A percentile compares a stretch with the other conserved stretches of the same genome.
Conservation (phyloP, 2,888 invertebrate species). For the Drosophila anomalata region DNA sequence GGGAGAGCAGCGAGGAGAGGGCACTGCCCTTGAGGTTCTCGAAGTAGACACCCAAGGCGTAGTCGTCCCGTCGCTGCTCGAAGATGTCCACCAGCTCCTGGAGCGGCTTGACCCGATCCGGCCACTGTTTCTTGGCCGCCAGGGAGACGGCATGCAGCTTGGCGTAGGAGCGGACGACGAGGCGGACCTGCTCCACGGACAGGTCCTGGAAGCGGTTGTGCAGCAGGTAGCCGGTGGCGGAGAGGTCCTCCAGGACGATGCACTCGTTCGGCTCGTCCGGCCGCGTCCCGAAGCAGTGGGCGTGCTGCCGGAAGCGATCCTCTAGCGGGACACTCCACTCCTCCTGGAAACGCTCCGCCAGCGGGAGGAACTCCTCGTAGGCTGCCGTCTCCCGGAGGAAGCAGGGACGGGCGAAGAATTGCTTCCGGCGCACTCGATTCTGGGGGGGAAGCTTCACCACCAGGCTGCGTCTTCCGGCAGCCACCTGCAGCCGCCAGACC, state of each 20-base stretch:
- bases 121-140: constrained; percentile 78
- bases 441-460: constrained; percentile 80
- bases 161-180: constrained; percentile 83
- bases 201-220: constrained; percentile 83
- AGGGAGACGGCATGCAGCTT: constrained; percentile 85
- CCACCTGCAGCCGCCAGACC: constrained; percentile 66
- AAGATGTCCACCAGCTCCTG: constrained; percentile 72
- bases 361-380: constrained; percentile 78
- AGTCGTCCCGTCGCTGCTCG: constrained; percentile 59
- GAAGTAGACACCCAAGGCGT: constrained; percentile 63
- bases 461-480: constrained; percentile 41
- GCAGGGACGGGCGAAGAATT: constrained; percentile 76
- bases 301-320: constrained; percentile 70
- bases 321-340: constrained; percentile 51
- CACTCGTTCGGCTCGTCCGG: constrained; percentile 82
- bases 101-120: constrained; percentile 61
- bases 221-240: constrained; percentile 83
- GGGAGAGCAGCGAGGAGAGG: constrained; percentile 50
- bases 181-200: constrained; percentile 80
- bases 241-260: constrained; percentile 85
- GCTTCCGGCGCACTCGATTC: constrained; percentile 73
- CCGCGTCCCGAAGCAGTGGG: constrained; percentile 60
- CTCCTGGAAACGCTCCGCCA: constrained; percentile 69
- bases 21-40: constrained; percentile 69
- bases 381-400: constrained; percentile 77